A percentile compares a stretch with the other conserved stretches of the same genome.
phyloP scores from a whole-genome alignment of 2,888 invertebrate genomes.

The Sthenelais limicola region DNA sequence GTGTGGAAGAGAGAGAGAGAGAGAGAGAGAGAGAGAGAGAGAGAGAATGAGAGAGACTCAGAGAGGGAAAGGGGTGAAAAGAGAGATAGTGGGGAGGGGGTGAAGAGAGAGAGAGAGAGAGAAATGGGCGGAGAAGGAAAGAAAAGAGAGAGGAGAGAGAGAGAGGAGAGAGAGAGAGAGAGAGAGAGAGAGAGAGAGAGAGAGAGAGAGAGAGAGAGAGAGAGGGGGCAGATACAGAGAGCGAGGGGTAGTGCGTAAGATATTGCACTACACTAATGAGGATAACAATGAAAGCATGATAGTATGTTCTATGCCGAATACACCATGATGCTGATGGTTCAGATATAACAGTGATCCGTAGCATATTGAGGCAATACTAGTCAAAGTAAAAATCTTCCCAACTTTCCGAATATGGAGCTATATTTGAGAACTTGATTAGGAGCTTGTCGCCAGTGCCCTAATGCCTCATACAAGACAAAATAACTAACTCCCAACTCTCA shows the following conservation, averaged over 20 bases:
- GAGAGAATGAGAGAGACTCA: not conserved
- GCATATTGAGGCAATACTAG: no score
- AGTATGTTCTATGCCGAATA: no score
- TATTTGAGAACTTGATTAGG: no score
- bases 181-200: not conserved
- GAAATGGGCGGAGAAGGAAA: not conserved
- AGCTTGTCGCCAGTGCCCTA: no score
- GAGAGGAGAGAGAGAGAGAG: not conserved
- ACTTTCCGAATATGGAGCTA: no score
- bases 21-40: not conserved
- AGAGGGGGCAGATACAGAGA: not conserved
- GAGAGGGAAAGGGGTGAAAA: not conserved
- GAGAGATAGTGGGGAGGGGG: not conserved
- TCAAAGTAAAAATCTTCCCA: no score
- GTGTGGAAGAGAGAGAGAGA: not conserved
- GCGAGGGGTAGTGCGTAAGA: not conserved
- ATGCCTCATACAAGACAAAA: no score
- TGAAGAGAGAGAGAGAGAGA: not conserved
- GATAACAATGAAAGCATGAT: no score
- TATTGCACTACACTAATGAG: no score
- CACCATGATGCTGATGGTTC: no score
- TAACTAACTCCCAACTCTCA: no score
- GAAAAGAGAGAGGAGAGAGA: not conserved
- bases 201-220: not conserved
- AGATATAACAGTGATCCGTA: no score